Percentiles rank a stretch among this genome's conserved stretches.
Evolutionary conservation across 2,113 vertebrate genomes (phyloP).

Genomic region (Rhinichthys klamathensis): DNA sequence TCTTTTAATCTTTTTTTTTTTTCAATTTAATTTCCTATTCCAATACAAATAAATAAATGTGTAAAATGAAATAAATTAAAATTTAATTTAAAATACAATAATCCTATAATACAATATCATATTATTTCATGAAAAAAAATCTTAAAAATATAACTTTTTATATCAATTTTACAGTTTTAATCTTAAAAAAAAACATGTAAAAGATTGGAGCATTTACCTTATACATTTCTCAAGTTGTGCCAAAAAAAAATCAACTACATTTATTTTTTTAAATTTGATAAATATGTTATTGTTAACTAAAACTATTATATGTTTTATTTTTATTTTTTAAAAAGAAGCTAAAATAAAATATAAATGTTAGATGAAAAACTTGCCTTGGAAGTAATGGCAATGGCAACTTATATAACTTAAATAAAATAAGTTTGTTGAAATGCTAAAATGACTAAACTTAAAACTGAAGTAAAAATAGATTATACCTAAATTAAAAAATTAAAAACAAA

Average conservation of each 20-base stretch:
- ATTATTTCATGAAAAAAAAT: too few relatives aligned
- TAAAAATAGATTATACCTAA: not conserved
- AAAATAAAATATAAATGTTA: not conserved
- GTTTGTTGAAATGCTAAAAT: not conserved
- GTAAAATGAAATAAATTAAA: not conserved
- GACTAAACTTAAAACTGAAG: not conserved
- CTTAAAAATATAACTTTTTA: not conserved
- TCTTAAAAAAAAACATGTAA: not conserved
- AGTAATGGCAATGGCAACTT: too few relatives aligned
- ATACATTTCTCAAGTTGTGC: too few relatives aligned
- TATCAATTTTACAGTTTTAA: not conserved
- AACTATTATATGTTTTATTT: not conserved
- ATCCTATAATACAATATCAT: not conserved
- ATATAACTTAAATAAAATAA: too few relatives aligned
- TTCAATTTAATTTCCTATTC: not conserved
- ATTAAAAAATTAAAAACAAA: not conserved
- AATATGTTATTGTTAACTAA: not conserved
- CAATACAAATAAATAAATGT: not conserved
- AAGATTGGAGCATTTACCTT: too few relatives aligned
- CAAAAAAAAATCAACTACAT: not conserved
- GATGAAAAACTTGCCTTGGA: too few relatives aligned
- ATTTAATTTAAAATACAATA: not conserved
- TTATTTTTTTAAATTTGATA: not conserved
- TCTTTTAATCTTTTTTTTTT: not conserved
- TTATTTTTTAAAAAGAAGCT: too few relatives aligned